Base-by-base conservation (phyloP, 1,140 invertebrate genomes). In the Drosophila busckii region DNA sequence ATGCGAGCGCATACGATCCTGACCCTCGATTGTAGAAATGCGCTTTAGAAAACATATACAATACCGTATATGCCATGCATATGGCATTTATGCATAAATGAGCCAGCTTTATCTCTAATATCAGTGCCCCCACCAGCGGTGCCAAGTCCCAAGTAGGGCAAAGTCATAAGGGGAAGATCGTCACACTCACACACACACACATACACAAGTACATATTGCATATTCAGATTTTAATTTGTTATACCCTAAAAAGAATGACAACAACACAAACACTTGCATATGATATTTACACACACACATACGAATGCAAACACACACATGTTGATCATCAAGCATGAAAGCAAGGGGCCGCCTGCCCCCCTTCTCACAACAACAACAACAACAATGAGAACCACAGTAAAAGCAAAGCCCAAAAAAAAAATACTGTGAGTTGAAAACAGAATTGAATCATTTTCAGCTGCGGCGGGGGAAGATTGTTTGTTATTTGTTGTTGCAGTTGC, bases 241-340 rank as follows among this genome's bases (percentile, higher is more conserved):
- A 53, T 59, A 16, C 9, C 17, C 55, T 17, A 28, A 42, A 20
- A 34, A 55, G 54, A 55, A 46, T 23, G 38, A 20, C 26, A 23
- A 12, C 48, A 38, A 48, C 34, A 46, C 12, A 40, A 22, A 42
- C 37, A 37, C 25, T 29, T 25, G 31, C 32, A 37, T 9, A 6
- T 15, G 12, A 32, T 6, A 8, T 19, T 12, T 3, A 44, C 15
- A 37, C 16, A 46, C 28, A 49, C n/a, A 10, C 3, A 41, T 6
- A 32, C 10, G 19, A n/a, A 15, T 7, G 17, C 12, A 32, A 7
- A 20, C 17, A 28, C 42, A 53, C 55, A 59, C 55, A 59, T 60
- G 56, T 60, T 60, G 56, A 60, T 60, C 56, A 40, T 31, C n/a
- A n/a, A n/a, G 49, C 56, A 60, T 60, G 26, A 60, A 60, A 60